These are phyloP conservation scores for Dendronephthya gigantea DNA, from an alignment of 64 coral and sea anemone species.

Conservation along the genomic window DNA sequence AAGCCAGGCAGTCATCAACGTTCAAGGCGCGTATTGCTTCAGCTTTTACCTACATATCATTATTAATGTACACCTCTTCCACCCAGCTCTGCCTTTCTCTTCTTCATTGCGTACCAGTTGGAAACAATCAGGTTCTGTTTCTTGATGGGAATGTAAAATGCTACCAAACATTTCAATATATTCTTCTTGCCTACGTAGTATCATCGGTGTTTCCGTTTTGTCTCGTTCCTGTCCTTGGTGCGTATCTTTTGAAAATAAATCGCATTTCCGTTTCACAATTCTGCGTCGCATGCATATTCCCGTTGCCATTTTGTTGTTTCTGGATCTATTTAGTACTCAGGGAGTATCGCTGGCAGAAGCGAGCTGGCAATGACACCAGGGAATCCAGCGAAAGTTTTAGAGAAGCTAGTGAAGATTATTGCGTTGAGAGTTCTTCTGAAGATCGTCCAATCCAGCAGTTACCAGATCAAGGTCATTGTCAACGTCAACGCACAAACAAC, in stretches of 20 bases:
- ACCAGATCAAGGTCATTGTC: background rate
- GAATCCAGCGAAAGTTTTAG: background rate
- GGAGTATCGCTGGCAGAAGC: background rate
- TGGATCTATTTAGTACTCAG: background rate
- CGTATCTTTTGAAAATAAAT: background rate
- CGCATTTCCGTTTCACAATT: background rate
- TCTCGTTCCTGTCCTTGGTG: background rate
- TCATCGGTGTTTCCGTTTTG: background rate
- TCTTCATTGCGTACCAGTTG: background rate
- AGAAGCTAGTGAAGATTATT: background rate
- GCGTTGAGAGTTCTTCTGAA: background rate
- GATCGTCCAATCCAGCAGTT: too few species aligned
- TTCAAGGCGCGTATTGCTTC: background rate
- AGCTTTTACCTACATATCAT: background rate
- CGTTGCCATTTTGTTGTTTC: background rate
- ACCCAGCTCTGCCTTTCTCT: background rate
- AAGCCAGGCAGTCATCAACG: background rate
- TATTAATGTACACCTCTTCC: background rate
- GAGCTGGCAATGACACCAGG: background rate
- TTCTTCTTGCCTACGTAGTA: background rate
- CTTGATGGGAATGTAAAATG: background rate
- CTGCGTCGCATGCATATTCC: slow-evolving; percentile 8
- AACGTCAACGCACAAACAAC: background rate
- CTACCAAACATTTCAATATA: slow-evolving; percentile 3
- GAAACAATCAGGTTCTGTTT: background rate